Conservation (phyloP, 53 echinoderm and acorn worm genomes). For the Mesocentrotus franciscanus region DNA sequence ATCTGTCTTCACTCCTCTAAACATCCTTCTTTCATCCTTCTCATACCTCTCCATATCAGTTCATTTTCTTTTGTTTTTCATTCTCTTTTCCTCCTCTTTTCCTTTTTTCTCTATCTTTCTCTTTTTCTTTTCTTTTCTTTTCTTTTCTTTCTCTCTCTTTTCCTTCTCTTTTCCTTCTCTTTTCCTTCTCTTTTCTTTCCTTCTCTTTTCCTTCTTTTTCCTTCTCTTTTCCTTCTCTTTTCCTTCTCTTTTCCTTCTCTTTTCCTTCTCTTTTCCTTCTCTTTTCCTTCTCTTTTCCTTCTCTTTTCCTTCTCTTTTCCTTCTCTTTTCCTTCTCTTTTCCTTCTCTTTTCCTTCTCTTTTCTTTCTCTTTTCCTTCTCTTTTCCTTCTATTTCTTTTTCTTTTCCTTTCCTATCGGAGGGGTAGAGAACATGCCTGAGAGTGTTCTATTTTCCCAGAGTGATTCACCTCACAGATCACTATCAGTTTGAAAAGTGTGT, state of each 20-base stretch:
- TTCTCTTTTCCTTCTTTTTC: not conserved
- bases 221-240: not conserved
- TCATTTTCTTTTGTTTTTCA: not conserved
- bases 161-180: not conserved
- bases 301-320: not conserved
- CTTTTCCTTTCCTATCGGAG: not conserved
- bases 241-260: no score
- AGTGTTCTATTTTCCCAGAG: not conserved
- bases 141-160: not conserved
- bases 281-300: not conserved
- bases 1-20: not conserved
- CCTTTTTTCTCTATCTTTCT: not conserved
- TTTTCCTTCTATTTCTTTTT: not conserved
- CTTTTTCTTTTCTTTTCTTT: not conserved
- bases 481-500: constrained; percentile 40
- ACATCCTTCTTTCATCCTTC: not conserved
- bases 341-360: not conserved
- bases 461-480: constrained; percentile 17
- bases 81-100: not conserved
- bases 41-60: not conserved
- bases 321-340: not conserved
- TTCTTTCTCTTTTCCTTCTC: not conserved
- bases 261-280: not conserved
- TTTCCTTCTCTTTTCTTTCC: not conserved
- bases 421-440: not conserved